Evolutionary conservation across 2,888 invertebrate species (phyloP).

Genomic region (Caenorhabditis afra): DNA sequence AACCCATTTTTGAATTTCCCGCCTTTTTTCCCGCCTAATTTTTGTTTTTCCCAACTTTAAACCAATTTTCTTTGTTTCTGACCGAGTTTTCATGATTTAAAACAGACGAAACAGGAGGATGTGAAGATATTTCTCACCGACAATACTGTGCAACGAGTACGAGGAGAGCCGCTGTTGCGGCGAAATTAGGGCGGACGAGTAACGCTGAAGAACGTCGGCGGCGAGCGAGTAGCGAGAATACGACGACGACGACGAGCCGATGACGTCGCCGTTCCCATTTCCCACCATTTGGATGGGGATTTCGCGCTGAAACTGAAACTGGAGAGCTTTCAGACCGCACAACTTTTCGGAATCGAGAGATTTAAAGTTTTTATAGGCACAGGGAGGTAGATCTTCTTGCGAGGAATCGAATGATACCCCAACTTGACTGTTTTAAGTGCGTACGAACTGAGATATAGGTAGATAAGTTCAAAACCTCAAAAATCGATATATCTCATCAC

Average conservation of each 20-base stretch:
- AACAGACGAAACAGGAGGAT: too few relatives aligned
- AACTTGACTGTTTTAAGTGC: not conserved
- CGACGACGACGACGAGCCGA: too few relatives aligned
- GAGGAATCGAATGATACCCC: not conserved
- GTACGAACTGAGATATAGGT: too few relatives aligned
- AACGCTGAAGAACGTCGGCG: slow-evolving; percentile 32
- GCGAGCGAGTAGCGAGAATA: slow-evolving; percentile 41
- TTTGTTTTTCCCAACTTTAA: too few relatives aligned
- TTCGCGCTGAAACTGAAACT: slow-evolving; percentile 30
- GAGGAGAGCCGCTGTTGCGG: slow-evolving; percentile 61
- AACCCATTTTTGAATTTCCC: too few relatives aligned
- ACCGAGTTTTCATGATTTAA: too few relatives aligned
- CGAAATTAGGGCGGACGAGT: slow-evolving; percentile 37
- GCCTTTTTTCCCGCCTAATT: too few relatives aligned
- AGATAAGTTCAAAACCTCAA: too few relatives aligned
- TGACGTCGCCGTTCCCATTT: slow-evolving; percentile 17
- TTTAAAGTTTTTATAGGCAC: too few relatives aligned
- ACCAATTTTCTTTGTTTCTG: not conserved
- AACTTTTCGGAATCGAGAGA: not conserved
- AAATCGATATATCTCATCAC: too few relatives aligned
- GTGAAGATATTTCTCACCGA: slow-evolving; percentile 46
- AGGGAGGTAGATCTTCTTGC: too few relatives aligned
- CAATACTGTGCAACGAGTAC: slow-evolving; percentile 66
- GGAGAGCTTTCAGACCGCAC: not conserved
- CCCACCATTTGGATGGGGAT: slow-evolving; percentile 41